Evolutionary conservation across 2,888 invertebrate species (phyloP).

Genomic region (Coelinius sp.): DNA sequence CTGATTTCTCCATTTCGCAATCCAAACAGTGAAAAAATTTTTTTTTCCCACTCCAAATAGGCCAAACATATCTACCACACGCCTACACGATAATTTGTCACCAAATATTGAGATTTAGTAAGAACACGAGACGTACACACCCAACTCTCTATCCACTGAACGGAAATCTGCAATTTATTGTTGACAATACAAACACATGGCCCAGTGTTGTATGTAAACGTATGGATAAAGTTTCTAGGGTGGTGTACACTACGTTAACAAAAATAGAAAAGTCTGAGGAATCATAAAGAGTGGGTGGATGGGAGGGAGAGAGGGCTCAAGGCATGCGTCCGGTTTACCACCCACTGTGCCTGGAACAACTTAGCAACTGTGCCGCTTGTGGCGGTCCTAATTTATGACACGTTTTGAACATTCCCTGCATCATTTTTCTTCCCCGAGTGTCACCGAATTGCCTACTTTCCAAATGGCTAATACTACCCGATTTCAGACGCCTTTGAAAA

Average conservation of each 20-base stretch:
- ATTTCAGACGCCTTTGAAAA: no score
- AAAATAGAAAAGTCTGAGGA: constrained; percentile 36
- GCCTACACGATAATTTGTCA: neutral
- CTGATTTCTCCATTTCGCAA: no score
- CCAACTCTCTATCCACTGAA: neutral
- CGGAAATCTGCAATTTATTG: constrained; percentile 3
- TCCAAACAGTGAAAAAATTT: no score
- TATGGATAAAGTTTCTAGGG: constrained; percentile 15
- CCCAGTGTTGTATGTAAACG: constrained; percentile 25
- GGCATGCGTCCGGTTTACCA: constrained; percentile 47
- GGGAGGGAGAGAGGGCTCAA: constrained; percentile 40
- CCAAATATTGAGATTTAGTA: constrained; percentile 7
- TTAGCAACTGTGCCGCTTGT: constrained; percentile 34
- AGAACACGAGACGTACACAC: neutral
- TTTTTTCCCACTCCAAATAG: neutral
- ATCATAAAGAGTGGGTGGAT: constrained; percentile 19
- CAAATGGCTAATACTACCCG: no score
- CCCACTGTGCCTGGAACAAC: constrained; percentile 33
- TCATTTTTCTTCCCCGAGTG: neutral
- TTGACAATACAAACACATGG: constrained; percentile 12
- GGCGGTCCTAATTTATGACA: constrained; percentile 35
- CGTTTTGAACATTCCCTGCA: constrained; percentile 26
- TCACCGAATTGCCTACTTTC: no score
- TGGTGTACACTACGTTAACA: no score
- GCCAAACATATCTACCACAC: neutral